phyloP scores from a whole-genome alignment of 2,888 invertebrate genomes.

The Dolichopus griseipennis region DNA sequence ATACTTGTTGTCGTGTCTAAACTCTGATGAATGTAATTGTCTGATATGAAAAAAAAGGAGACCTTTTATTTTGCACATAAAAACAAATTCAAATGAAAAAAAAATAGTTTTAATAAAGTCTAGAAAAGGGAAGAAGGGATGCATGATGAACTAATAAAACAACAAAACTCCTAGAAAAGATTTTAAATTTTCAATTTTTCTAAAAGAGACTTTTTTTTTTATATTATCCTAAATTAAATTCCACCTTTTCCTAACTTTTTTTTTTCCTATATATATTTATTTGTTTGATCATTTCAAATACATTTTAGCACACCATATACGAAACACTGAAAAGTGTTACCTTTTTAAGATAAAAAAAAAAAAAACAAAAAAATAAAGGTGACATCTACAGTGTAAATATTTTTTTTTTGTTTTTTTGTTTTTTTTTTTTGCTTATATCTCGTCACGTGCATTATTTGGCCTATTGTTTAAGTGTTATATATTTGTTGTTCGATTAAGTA shows the following conservation, averaged over 20 bases:
- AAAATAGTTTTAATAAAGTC: too few species aligned
- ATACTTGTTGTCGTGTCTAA: neutral
- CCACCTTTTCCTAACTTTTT: neutral
- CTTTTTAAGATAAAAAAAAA: neutral
- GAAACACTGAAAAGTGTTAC: constrained; percentile 10
- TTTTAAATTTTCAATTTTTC: neutral
- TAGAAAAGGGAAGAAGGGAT: too few species aligned
- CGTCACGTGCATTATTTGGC: constrained; percentile 6
- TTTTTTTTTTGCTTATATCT: neutral
- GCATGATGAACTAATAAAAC: too few species aligned
- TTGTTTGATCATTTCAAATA: neutral
- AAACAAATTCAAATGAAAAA: too few species aligned
- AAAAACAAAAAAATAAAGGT: neutral
- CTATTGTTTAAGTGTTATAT: neutral
- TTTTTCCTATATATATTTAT: neutral
- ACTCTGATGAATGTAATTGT: neutral
- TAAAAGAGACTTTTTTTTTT: neutral
- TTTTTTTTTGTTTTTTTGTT: too few species aligned
- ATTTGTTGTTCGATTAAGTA: too few species aligned
- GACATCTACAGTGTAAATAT: neutral
- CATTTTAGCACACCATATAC: neutral
- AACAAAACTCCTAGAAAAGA: neutral
- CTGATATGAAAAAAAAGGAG: neutral
- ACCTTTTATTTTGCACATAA: neutral
- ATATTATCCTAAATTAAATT: constrained; percentile 4